phyloP scores from a whole-genome alignment of 2,113 vertebrate species.

The Redunca redunca region DNA sequence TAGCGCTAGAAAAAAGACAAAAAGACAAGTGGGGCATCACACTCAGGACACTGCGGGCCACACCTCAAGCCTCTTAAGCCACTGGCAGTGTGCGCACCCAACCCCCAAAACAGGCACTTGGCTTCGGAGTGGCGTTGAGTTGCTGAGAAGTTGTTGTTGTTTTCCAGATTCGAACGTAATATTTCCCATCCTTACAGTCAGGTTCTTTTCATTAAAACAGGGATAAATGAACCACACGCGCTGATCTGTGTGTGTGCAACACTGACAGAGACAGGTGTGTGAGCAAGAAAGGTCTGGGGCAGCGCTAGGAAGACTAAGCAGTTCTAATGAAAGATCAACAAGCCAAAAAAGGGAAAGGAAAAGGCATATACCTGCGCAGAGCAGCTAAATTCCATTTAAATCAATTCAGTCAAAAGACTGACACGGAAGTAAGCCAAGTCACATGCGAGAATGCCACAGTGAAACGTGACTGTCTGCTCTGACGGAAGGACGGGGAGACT shows the following conservation, averaged over 20 bases:
- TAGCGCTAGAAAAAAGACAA: conserved; percentile 26
- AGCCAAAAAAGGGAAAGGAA: neutral
- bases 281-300: neutral
- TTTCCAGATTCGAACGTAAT: neutral
- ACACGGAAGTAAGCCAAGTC: neutral
- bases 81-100: neutral
- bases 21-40: conserved; percentile 9
- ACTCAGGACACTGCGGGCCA: neutral
- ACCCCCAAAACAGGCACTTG: neutral
- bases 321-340: neutral
- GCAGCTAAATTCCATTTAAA: neutral
- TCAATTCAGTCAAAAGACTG: neutral
- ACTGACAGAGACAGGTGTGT: neutral
- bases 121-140: accelerated
- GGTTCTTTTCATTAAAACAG: neutral
- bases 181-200: neutral
- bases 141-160: neutral
- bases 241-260: neutral
- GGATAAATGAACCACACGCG: neutral
- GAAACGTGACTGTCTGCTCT: neutral
- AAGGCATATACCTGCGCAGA: neutral
- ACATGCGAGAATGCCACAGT: neutral
- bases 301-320: neutral
- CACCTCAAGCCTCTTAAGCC: neutral
- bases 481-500: neutral